Conservation (phyloP, 2,113 vertebrate genomes). For the Ceuthmochares aereus region DNA sequence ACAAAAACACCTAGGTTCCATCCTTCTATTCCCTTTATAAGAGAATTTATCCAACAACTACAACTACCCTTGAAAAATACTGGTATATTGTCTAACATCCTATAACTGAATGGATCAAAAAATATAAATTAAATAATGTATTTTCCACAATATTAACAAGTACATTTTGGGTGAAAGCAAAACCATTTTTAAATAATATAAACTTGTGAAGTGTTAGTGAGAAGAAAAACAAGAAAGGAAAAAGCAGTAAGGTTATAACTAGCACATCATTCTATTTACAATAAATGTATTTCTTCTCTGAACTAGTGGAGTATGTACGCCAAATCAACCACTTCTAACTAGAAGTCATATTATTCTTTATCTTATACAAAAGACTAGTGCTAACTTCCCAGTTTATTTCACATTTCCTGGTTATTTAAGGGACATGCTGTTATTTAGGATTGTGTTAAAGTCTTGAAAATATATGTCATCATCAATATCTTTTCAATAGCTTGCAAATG, state of each 20-base stretch:
- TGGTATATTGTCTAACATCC: not conserved
- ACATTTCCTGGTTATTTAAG: not conserved
- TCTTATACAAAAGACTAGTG: not conserved
- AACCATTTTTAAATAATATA: not conserved
- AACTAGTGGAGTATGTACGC: not conserved
- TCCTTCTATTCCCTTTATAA: not conserved
- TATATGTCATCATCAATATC: not conserved
- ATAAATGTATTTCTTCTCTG: slow-evolving; percentile 32
- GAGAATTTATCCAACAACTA: not conserved
- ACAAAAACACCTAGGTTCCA: not conserved
- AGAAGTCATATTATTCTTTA: not conserved
- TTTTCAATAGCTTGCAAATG: not conserved
- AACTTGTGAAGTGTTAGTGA: not conserved
- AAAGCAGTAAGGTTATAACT: not conserved
- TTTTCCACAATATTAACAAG: not conserved
- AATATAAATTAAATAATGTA: not conserved
- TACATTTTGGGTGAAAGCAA: not conserved
- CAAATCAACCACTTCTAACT: slow-evolving; percentile 22
- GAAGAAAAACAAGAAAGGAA: not conserved
- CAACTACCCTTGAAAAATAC: not conserved
- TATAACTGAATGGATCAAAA: not conserved
- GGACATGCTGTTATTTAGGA: not conserved
- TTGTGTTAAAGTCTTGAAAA: not conserved
- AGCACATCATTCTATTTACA: not conserved
- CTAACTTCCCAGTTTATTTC: not conserved